Percentiles rank a stretch among this genome's conserved stretches.
Conservation (phyloP, 2,113 vertebrate species). For the Ammodytes marinus region DNA sequence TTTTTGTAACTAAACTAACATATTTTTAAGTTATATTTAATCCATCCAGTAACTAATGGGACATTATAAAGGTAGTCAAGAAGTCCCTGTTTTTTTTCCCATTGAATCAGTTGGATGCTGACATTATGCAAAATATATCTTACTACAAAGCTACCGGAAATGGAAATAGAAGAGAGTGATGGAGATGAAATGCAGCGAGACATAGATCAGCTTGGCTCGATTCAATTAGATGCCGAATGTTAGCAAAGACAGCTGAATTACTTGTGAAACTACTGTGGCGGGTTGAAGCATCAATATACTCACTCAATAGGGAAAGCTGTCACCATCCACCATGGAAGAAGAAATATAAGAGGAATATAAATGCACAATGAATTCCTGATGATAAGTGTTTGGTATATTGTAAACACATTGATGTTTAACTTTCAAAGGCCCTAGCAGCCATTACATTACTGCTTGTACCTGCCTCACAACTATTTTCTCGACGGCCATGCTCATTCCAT, state of each 20-base stretch:
- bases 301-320: not conserved
- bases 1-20: slow-evolving; percentile 14
- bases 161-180: not conserved
- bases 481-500: no score
- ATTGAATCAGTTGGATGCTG: not conserved
- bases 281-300: not conserved
- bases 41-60: not conserved
- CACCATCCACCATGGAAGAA: not conserved
- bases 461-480: not conserved
- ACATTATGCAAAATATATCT: not conserved
- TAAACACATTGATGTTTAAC: not conserved
- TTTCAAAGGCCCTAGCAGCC: not conserved
- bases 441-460: not conserved
- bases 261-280: not conserved
- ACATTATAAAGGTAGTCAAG: not conserved
- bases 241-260: not conserved
- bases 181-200: no score
- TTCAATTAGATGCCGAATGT: not conserved
- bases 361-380: not conserved
- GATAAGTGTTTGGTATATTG: not conserved
- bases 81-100: not conserved
- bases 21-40: not conserved
- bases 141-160: not conserved
- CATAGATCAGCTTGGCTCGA: not conserved
- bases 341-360: not conserved